Evolutionary conservation across 2,888 invertebrate species (phyloP).

Genomic region (Craniophora ligustri): DNA sequence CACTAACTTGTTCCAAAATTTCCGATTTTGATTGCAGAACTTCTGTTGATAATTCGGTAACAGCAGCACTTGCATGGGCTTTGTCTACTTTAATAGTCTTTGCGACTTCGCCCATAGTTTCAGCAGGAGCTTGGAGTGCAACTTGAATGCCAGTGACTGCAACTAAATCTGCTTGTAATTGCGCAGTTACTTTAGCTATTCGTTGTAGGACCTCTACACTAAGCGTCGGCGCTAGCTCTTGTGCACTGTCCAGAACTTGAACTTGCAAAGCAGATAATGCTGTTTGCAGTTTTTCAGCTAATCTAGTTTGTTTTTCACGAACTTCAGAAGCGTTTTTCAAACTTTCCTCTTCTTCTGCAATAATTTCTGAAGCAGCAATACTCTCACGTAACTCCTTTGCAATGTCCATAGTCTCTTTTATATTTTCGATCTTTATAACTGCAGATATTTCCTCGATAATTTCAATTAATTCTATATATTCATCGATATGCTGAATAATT

Average conservation of each 20-base stretch:
- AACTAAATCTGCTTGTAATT: slow-evolving; percentile 70
- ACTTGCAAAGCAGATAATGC: slow-evolving; percentile 67
- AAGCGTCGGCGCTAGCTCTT: slow-evolving; percentile 61
- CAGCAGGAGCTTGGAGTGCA: slow-evolving; percentile 55
- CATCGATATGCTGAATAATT: slow-evolving; percentile 70
- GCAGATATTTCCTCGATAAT: slow-evolving; percentile 75
- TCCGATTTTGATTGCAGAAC: slow-evolving; percentile 23
- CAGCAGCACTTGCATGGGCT: slow-evolving; percentile 1
- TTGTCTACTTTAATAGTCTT: slow-evolving; percentile 16
- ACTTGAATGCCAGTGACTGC: slow-evolving; percentile 62
- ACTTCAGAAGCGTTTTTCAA: slow-evolving; percentile 31
- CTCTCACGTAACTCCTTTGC: slow-evolving; percentile 71
- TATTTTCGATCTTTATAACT: slow-evolving; percentile 66
- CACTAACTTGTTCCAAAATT: slow-evolving; percentile 32
- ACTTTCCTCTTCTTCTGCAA: slow-evolving; percentile 32
- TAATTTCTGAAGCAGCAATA: slow-evolving; percentile 50
- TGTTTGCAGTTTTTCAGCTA: slow-evolving; percentile 69
- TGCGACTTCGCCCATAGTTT: slow-evolving; percentile 22
- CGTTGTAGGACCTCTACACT: slow-evolving; percentile 62
- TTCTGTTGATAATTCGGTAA: slow-evolving; percentile 22
- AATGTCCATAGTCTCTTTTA: slow-evolving; percentile 67
- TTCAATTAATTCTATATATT: slow-evolving; percentile 76
- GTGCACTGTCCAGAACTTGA: slow-evolving; percentile 64
- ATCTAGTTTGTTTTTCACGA: slow-evolving; percentile 52
- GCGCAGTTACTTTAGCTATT: slow-evolving; percentile 65